phyloP scores from a whole-genome alignment of 2,888 invertebrate species.

The Nomada ruficornis region DNA sequence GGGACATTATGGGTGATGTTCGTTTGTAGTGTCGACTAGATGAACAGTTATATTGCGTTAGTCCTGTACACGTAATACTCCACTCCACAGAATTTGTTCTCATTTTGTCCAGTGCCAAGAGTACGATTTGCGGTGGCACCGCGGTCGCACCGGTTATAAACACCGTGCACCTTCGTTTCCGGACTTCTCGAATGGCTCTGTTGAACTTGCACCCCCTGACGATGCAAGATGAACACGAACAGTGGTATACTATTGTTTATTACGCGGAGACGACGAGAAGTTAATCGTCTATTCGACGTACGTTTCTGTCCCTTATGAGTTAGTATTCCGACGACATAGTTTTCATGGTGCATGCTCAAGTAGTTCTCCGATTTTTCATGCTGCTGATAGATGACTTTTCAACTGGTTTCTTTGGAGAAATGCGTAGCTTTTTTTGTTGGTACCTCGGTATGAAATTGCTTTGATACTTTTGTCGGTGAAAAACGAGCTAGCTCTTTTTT shows the following conservation, averaged over 20 bases:
- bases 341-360: background rate
- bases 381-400: background rate
- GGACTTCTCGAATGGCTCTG: slow-evolving; percentile 34
- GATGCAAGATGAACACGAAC: background rate
- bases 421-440: background rate
- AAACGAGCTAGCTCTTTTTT: too few relatives aligned
- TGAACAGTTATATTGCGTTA: slow-evolving; percentile 53
- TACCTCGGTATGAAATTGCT: background rate
- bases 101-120: slow-evolving; percentile 36
- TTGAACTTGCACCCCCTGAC: slow-evolving; percentile 41
- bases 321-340: background rate
- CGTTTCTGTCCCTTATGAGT: background rate
- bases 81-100: slow-evolving; percentile 34
- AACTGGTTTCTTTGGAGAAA: background rate
- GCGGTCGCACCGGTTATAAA: slow-evolving; percentile 45
- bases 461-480: too few relatives aligned
- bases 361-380: background rate
- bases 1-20: slow-evolving; percentile 19
- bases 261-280: background rate
- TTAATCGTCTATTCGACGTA: background rate
- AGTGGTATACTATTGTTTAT: background rate
- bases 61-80: slow-evolving; percentile 18
- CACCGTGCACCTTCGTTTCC: slow-evolving; percentile 50
- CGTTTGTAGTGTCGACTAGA: slow-evolving; percentile 27
- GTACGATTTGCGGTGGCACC: slow-evolving; percentile 46